A percentile compares a stretch with the other conserved stretches of the same genome.
phyloP scores from a whole-genome alignment of 1,140 invertebrate genomes.

The Caerostris extrusa region DNA sequence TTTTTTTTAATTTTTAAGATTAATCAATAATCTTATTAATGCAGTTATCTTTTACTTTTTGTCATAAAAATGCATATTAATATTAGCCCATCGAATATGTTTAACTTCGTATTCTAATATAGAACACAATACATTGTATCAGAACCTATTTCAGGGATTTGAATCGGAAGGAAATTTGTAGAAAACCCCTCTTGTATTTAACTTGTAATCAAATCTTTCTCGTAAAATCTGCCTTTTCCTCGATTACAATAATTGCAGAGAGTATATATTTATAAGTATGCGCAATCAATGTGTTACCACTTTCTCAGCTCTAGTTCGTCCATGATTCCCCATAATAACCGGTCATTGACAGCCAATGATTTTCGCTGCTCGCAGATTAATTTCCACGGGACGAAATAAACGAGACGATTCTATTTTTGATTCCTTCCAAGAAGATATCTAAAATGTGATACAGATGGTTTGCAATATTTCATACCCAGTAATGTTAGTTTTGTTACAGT shows the following conservation, averaged over 20 bases:
- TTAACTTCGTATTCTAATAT: no score
- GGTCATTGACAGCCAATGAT: not conserved
- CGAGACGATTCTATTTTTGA: not conserved
- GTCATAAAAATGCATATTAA: no score
- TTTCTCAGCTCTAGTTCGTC: not conserved
- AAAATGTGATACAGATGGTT: not conserved
- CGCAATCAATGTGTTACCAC: not conserved
- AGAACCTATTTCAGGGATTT: not conserved
- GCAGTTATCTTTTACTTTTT: no score
- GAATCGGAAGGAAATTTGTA: not conserved
- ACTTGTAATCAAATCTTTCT: slow-evolving; percentile 6
- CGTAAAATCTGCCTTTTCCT: not conserved
- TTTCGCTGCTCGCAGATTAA: not conserved
- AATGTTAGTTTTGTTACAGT: no score
- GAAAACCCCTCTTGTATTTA: not conserved
- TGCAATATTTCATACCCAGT: no score
- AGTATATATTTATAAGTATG: slow-evolving; percentile 22
- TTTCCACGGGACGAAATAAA: slow-evolving; percentile 16
- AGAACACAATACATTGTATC: no score
- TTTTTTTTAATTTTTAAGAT: no score
- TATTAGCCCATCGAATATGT: no score
- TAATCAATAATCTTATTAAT: no score
- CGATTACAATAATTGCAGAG: slow-evolving; percentile 19
- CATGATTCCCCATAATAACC: not conserved
- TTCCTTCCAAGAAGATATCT: not conserved